Evolutionary conservation across 1,140 invertebrate genomes (phyloP), one percentile per base, ranked within the genome.

Genomic region (Bombus consobrinus): DNA sequence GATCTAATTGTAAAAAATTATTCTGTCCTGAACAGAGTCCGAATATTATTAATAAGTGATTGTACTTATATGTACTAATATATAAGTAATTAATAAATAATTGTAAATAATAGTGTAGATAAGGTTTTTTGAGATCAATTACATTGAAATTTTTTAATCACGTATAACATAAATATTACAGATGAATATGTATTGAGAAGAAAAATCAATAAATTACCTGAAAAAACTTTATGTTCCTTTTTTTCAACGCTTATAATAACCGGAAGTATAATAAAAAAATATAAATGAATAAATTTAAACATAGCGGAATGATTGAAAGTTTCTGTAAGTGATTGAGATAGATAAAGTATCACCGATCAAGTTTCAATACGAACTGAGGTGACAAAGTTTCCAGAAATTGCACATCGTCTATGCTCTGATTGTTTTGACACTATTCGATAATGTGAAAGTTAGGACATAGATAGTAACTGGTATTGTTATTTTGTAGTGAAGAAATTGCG

Each of bases 371-470:
- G 6, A 77, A 83, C 73, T 82, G 47, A 22, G 18, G 47, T 18
- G 80, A 57, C 64, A n/a, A 15, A 57, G 5, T 25, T 12, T 13
- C 47, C 22, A 39, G 18, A 39, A 62, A 68, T 13, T 15, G 62
- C 32, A 68, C 59, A 8, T 32, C 12, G 37, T 75, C 1, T 18
- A 68, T 22, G 81, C 81, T 83, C 81, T 77, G 34, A 77, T 77
- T 83, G 47, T 37, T 53, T 25, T 25, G 28, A 41, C n/a, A 82
- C 10, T 73, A 28, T 82, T 64, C 12, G 22, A 37, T 41, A 9
- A 13, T 37, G n/a, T 74, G 57, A 82, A 82, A 82, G 57, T 72
- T 73, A 34, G 5, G 28, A 22, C 47, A 53, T 18, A 66, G n/a
- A 32, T 32, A 18, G 34, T n/a, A 41, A 18, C n/a, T 3, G 71